These are phyloP conservation scores for Mormyrus hasselquistii DNA, from an alignment of 2,797 vertebrate species.

Conservation along the genomic window DNA sequence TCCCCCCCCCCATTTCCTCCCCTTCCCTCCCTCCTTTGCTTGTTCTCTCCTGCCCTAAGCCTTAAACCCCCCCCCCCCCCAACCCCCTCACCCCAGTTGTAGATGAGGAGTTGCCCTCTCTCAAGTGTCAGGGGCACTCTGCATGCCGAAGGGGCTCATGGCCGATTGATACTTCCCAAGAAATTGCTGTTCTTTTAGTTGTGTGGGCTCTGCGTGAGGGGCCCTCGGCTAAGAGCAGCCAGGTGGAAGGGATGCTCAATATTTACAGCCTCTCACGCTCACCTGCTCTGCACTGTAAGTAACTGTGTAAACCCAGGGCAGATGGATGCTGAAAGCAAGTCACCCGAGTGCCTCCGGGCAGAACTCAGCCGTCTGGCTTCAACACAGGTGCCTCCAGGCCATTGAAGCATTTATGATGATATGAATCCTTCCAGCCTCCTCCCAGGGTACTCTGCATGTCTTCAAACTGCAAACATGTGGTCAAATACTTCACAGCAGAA, in stretches of 20 bases:
- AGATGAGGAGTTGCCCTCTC: neutral
- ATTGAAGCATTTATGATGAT: neutral
- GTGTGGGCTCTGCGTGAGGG: neutral
- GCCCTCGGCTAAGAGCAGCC: neutral
- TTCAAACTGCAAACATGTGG: neutral
- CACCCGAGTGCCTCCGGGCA: neutral
- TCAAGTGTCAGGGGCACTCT: neutral
- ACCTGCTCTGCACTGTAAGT: neutral
- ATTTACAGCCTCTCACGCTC: neutral
- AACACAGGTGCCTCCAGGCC: neutral
- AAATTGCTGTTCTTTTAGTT: neutral
- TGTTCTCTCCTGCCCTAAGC: neutral
- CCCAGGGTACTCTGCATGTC: neutral
- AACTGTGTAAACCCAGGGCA: neutral
- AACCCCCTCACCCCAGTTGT: no score
- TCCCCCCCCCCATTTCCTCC: neutral
- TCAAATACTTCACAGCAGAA: neutral
- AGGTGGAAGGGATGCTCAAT: neutral
- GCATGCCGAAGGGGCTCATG: neutral
- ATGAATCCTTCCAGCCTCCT: neutral
- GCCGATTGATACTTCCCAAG: neutral
- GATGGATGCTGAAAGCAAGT: neutral
- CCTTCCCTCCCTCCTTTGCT: constrained; percentile 15
- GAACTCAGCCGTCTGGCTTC: neutral
- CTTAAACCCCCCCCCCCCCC: neutral